Evolutionary conservation across 1,140 invertebrate genomes (phyloP).

Genomic region (Pogonus chalceus): DNA sequence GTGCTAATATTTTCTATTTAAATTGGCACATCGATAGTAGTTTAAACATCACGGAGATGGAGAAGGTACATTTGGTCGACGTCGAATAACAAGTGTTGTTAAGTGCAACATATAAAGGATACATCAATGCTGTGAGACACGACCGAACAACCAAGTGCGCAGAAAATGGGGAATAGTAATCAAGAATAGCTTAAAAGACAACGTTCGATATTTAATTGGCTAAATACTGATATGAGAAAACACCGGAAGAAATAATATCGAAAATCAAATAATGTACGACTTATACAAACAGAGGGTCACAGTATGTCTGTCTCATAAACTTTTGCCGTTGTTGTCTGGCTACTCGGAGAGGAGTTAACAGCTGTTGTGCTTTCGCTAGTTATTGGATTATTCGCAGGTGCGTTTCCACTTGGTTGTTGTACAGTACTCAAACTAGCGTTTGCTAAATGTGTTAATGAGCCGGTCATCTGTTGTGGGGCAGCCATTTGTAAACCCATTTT

Average conservation of each 20-base stretch:
- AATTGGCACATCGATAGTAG: slow-evolving; percentile 1
- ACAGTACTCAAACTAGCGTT: slow-evolving; percentile 27
- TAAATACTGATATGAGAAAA: slow-evolving; percentile 2
- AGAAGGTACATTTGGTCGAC: not conserved
- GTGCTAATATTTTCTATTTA: not conserved
- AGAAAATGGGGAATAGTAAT: not conserved
- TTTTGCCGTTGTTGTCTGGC: slow-evolving; percentile 49
- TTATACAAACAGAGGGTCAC: slow-evolving; percentile 39
- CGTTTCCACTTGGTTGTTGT: slow-evolving; percentile 13
- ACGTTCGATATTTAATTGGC: not conserved
- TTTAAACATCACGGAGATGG: not conserved
- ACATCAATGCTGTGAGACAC: not conserved
- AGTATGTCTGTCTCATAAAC: slow-evolving; percentile 85
- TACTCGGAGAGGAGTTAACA: slow-evolving; percentile 24
- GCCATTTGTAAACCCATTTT: slow-evolving; percentile 67
- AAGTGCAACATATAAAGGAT: not conserved
- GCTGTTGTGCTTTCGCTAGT: slow-evolving; percentile 24
- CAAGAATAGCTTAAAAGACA: not conserved
- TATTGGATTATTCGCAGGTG: slow-evolving; percentile 19
- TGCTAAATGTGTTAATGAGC: slow-evolving; percentile 51
- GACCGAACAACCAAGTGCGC: not conserved
- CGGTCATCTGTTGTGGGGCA: slow-evolving; percentile 45
- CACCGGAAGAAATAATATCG: not conserved
- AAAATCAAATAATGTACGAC: not conserved
- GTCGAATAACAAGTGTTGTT: not conserved